Evolutionary conservation across 2,113 vertebrate species (phyloP).

Genomic region (Seriola quinqueradiata): DNA sequence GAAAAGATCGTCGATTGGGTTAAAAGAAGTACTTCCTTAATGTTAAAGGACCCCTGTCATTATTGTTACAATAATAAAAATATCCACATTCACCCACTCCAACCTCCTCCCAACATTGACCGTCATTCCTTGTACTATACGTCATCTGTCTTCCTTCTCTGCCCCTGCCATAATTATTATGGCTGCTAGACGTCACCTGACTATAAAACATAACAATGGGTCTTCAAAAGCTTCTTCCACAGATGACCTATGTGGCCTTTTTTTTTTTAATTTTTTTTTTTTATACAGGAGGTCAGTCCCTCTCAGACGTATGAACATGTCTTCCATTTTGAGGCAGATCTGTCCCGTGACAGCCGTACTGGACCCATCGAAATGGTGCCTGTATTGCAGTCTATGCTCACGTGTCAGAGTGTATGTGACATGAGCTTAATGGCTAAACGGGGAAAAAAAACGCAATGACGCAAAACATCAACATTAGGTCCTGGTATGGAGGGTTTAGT

Average conservation of each 20-base stretch:
- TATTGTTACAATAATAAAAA: not conserved
- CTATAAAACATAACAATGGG: not conserved
- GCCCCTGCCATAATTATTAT: not conserved
- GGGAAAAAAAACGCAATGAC: not conserved
- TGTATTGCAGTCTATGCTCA: not conserved
- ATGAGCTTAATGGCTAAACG: conserved; percentile 15
- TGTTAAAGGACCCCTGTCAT: not conserved
- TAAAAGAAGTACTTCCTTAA: too few relatives aligned
- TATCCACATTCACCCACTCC: too few relatives aligned
- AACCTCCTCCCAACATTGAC: too few relatives aligned
- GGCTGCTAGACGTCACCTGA: too few relatives aligned
- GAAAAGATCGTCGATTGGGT: not conserved
- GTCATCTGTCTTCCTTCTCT: not conserved
- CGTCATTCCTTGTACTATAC: not conserved
- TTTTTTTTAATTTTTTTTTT: not conserved
- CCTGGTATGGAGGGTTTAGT: conserved; percentile 20
- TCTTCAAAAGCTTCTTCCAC: not conserved
- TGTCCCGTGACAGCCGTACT: conserved; percentile 38
- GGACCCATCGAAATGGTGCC: not conserved
- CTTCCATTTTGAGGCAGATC: conserved; percentile 56
- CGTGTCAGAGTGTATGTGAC: not conserved
- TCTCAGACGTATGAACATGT: conserved; percentile 55
- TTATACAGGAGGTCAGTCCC: not conserved
- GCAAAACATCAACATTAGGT: not conserved
- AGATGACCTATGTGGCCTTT: too few relatives aligned